These are phyloP conservation scores for Sclerodermus sp. DNA, from an alignment of 2,888 invertebrate species.

Conservation along the genomic window DNA sequence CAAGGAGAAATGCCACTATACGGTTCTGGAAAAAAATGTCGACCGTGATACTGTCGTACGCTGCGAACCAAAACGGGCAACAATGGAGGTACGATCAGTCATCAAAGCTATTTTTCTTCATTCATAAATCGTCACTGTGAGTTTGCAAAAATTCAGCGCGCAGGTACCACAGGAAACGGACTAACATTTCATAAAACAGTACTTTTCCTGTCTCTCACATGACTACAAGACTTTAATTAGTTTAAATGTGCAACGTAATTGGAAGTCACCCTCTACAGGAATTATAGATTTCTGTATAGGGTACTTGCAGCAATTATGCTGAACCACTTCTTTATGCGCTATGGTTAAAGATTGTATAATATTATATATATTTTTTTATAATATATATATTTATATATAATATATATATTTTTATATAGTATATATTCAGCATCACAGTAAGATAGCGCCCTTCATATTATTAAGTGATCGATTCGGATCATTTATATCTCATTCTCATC, in stretches of 20 bases:
- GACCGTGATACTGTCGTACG: background rate
- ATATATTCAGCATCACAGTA: constrained; percentile 58
- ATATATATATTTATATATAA: no score
- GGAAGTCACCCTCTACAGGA: background rate
- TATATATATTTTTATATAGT: constrained; percentile 20
- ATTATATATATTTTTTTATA: background rate
- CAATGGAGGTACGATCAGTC: constrained; percentile 5
- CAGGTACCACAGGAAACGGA: constrained; percentile 12
- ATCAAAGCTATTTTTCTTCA: background rate
- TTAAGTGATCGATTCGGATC: constrained; percentile 46
- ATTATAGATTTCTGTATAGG: background rate
- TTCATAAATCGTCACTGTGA: background rate
- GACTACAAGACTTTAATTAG: constrained; percentile 28
- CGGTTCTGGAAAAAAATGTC: constrained; percentile 6
- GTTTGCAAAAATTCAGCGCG: constrained; percentile 6
- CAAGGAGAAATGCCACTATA: constrained; percentile 23
- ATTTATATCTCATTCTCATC: constrained; percentile 37
- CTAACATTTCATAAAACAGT: constrained; percentile 15
- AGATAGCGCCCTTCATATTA: constrained; percentile 55
- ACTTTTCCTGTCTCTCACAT: constrained; percentile 24
- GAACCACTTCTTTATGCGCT: constrained; percentile 16
- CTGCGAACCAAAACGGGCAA: background rate
- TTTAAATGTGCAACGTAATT: constrained; percentile 6
- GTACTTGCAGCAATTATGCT: background rate
- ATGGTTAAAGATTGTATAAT: constrained; percentile 33